phyloP scores from a whole-genome alignment of 1,140 invertebrate genomes.

The Muscidifurax raptorellus region DNA sequence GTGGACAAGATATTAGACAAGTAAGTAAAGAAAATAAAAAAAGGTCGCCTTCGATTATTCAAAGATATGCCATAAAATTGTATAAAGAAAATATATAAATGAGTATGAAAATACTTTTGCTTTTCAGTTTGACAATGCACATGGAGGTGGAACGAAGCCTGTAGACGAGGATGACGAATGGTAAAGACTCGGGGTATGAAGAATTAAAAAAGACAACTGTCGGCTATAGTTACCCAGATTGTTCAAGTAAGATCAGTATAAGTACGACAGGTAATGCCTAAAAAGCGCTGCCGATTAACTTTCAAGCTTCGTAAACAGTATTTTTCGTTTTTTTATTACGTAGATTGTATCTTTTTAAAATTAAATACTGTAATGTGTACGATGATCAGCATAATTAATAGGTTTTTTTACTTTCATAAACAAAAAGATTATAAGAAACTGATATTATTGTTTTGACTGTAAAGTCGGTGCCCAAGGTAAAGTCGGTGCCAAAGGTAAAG shows the following conservation, averaged over 20 bases:
- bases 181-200: not conserved
- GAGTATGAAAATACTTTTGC: not conserved
- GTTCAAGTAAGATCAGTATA: not conserved
- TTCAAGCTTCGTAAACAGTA: not conserved
- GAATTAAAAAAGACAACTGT: not conserved
- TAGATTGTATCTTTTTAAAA: not conserved
- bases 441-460: conserved; percentile 19
- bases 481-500: conserved; percentile 2
- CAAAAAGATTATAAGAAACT: not conserved
- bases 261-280: not conserved
- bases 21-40: conserved; percentile 55
- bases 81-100: too few relatives aligned
- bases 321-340: not conserved
- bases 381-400: not conserved
- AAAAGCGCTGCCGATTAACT: not conserved
- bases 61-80: too few relatives aligned
- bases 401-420: not conserved
- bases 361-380: not conserved
- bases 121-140: conserved; percentile 40
- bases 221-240: not conserved
- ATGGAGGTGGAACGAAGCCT: conserved; percentile 10
- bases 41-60: too few relatives aligned
- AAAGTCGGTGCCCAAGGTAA: not conserved
- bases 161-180: conserved; percentile 36
- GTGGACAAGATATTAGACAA: conserved; percentile 76